Evolutionary conservation across 2,113 vertebrate species (phyloP).

Genomic region (Panurus biarmicus): DNA sequence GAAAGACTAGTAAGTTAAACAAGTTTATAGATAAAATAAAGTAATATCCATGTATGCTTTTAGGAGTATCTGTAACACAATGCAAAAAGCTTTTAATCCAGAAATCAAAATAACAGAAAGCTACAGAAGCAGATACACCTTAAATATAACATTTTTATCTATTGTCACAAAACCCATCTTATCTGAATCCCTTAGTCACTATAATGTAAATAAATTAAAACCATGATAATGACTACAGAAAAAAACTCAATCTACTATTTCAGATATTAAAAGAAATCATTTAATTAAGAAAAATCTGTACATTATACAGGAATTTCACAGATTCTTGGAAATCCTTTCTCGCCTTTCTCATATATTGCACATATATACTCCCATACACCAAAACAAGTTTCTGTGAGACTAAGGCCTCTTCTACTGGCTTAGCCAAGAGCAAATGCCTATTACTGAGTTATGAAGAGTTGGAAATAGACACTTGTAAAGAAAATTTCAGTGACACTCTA

Average conservation of each 20-base stretch:
- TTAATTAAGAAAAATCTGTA: background rate
- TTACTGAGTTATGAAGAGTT: background rate
- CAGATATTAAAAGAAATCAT: background rate
- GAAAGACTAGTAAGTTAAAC: background rate
- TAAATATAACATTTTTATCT: background rate
- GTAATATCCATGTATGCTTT: background rate
- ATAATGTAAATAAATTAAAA: background rate
- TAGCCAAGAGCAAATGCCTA: background rate
- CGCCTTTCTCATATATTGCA: background rate
- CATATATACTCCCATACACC: background rate
- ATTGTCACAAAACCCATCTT: background rate
- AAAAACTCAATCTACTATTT: background rate
- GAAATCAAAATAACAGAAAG: background rate
- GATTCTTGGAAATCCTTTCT: background rate
- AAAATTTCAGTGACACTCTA: background rate
- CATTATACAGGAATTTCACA: background rate
- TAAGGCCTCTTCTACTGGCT: background rate
- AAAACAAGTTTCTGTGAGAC: background rate
- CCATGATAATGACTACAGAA: background rate
- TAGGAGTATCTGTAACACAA: background rate
- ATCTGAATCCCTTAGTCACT: background rate
- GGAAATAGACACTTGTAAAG: background rate
- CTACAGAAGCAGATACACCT: background rate
- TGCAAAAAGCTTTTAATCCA: background rate
- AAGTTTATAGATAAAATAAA: background rate